Evolutionary conservation across 64 coral and sea anemone species (phyloP).

Genomic region (Pachyseris speciosa): DNA sequence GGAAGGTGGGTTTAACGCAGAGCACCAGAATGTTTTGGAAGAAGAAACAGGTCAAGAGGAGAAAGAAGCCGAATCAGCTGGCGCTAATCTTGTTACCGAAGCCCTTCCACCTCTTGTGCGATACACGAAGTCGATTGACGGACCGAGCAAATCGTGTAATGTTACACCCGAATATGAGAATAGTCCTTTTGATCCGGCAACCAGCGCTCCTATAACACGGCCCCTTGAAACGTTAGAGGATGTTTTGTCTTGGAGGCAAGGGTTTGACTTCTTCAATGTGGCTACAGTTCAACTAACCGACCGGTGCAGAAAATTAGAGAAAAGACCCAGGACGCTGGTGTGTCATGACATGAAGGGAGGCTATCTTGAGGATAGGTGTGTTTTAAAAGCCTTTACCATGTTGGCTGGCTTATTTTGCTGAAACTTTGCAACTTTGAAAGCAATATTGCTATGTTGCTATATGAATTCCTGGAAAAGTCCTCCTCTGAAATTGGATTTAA

Average conservation of each 20-base stretch:
- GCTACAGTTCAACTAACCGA: constrained; percentile 18
- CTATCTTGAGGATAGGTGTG: constrained; percentile 74
- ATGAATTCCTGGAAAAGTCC: no score
- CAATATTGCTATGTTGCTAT: no score
- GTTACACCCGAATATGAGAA: neutral
- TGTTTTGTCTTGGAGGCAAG: constrained; percentile 52
- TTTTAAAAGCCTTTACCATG: neutral
- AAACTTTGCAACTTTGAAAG: no score
- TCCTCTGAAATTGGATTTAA: no score
- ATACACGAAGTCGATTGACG: neutral
- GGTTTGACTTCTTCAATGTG: constrained; percentile 82
- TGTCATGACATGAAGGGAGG: constrained; percentile 92
- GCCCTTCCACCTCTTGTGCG: neutral
- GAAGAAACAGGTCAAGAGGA: neutral
- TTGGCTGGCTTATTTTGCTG: no score
- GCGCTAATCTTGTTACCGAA: neutral
- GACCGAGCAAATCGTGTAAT: neutral
- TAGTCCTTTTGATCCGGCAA: constrained; percentile 43
- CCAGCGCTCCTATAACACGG: constrained; percentile 53
- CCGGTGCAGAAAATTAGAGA: neutral
- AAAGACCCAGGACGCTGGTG: constrained; percentile 62
- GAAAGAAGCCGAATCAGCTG: neutral
- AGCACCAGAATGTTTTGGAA: neutral
- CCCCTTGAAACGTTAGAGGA: constrained; percentile 76
- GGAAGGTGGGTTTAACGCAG: neutral